These are phyloP conservation scores for Aspidiotus rigidus DNA, from an alignment of 2,888 invertebrate species.

Conservation along the genomic window DNA sequence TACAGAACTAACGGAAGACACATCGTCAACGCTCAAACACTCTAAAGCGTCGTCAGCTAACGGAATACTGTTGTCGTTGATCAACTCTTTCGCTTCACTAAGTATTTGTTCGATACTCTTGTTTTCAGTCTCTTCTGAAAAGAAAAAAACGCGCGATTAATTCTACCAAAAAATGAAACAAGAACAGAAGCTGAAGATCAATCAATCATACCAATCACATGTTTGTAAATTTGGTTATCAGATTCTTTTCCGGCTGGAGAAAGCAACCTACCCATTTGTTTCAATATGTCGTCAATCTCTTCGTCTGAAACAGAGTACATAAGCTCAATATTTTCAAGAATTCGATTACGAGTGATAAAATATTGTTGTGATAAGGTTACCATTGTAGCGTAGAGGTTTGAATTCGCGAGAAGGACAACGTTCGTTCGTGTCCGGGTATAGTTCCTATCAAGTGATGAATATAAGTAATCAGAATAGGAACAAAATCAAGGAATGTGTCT, in stretches of 20 bases:
- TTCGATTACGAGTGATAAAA: background rate
- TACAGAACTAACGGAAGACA: conserved; percentile 23
- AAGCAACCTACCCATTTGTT: conserved; percentile 29
- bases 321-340: background rate
- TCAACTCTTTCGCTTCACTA: conserved; percentile 28
- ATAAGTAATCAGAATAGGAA: background rate
- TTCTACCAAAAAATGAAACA: background rate
- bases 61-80: conserved; percentile 15
- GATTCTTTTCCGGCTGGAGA: conserved; percentile 27
- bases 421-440: conserved; percentile 15
- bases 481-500: background rate
- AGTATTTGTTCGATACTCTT: conserved; percentile 31
- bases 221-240: conserved; percentile 25
- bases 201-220: conserved; percentile 25
- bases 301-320: conserved; percentile 15
- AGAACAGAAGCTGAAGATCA: background rate
- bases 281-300: conserved; percentile 26
- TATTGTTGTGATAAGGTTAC: background rate
- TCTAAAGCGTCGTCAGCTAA: conserved; percentile 5
- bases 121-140: conserved; percentile 26
- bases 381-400: conserved; percentile 13
- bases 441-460: conserved; percentile 8
- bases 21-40: conserved; percentile 22
- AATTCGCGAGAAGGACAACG: background rate
- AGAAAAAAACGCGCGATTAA: background rate